Conservation (phyloP, 2,888 invertebrate genomes). For the Nycteola revayana region DNA sequence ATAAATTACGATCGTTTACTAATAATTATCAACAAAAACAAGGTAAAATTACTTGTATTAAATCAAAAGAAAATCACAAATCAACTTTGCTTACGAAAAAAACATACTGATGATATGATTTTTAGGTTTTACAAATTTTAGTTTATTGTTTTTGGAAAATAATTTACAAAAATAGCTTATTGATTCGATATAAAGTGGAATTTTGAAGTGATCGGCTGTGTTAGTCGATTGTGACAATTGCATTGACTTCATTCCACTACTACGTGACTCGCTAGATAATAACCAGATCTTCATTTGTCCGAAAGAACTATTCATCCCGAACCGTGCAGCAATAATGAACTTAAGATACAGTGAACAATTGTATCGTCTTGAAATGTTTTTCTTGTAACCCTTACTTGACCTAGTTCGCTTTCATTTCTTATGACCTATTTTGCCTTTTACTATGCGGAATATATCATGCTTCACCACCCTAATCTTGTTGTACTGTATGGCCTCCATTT, state of each 20-base stretch:
- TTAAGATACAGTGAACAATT: conserved; percentile 19
- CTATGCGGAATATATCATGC: conserved; percentile 47
- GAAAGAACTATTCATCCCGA: conserved; percentile 49
- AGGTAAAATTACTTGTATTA: conserved; percentile 32
- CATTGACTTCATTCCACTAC: conserved; percentile 70
- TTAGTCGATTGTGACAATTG: conserved; percentile 57
- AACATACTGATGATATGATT: conserved; percentile 46
- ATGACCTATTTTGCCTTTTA: conserved; percentile 60
- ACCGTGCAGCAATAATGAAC: conserved; percentile 10
- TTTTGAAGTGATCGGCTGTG: conserved; percentile 55
- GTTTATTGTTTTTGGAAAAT: conserved; percentile 31
- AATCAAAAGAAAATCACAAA: conserved; percentile 43
- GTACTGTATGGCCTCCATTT: conserved; percentile 47
- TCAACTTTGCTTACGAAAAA: conserved; percentile 45
- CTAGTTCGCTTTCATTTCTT: conserved; percentile 57
- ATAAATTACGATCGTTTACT: conserved; percentile 39
- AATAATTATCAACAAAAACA: conserved; percentile 35
- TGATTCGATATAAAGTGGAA: conserved; percentile 42
- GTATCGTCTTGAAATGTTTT: conserved; percentile 51
- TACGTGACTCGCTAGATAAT: conserved; percentile 55
- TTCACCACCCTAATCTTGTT: conserved; percentile 50
- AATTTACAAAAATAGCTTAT: conserved; percentile 41
- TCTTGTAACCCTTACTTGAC: conserved; percentile 59
- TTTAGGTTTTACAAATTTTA: conserved; percentile 32
- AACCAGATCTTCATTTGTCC: conserved; percentile 76